A percentile compares a stretch with the other conserved stretches of the same genome.
Evolutionary conservation across 1,140 invertebrate genomes (phyloP).

Genomic region (Wasmannia auropunctata): DNA sequence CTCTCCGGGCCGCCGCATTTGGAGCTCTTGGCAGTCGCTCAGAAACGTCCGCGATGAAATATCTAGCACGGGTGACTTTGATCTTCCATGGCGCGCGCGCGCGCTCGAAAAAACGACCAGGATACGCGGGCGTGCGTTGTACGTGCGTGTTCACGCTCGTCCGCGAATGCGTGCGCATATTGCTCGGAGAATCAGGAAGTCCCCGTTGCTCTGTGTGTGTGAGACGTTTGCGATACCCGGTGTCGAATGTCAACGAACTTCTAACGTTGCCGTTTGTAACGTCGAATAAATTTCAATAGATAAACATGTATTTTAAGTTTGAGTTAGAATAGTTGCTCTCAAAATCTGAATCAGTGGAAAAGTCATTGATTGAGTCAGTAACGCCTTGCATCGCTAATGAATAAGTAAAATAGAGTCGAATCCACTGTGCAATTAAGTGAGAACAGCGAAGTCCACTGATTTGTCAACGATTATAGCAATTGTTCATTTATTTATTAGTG

Average conservation of each 20-base stretch:
- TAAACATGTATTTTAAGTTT: background rate
- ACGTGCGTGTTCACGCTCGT: background rate
- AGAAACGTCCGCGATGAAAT: constrained; percentile 75
- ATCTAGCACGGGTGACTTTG: constrained; percentile 77
- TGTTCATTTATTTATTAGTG: too few relatives aligned
- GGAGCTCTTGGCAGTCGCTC: constrained; percentile 73
- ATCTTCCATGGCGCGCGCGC: constrained; percentile 66
- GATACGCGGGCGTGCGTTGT: constrained; percentile 13
- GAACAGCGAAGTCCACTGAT: too few relatives aligned
- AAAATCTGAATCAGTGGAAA: too few relatives aligned
- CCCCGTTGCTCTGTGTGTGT: background rate
- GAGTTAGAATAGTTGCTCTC: background rate
- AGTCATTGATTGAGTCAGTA: too few relatives aligned
- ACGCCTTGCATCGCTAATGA: too few relatives aligned
- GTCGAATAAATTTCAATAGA: background rate
- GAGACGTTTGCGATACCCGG: constrained; percentile 13
- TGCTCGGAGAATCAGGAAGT: constrained; percentile 64
- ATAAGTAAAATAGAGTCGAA: too few relatives aligned
- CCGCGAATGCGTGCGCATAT: constrained; percentile 15
- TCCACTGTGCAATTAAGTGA: too few relatives aligned
- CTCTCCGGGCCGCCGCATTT: constrained; percentile 63
- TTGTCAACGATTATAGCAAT: too few relatives aligned
- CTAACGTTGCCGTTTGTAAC: background rate
- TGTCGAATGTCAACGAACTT: background rate
- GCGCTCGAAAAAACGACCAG: constrained; percentile 54